Conservation (phyloP, 2,797 vertebrate species). For the Scomberomorus guttatus region DNA sequence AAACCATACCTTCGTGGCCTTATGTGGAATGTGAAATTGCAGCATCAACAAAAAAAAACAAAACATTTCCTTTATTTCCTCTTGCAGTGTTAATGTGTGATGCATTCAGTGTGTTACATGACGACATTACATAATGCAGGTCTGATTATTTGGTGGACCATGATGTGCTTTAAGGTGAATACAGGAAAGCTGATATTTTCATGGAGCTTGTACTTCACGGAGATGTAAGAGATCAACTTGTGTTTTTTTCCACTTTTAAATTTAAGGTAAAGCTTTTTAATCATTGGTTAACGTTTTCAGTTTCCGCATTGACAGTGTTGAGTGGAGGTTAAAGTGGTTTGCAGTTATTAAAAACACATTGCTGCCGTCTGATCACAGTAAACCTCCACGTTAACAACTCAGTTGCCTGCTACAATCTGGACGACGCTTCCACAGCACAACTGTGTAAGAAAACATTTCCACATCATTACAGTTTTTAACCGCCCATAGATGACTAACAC, state of each 20-base stretch:
- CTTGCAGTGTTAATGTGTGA: constrained; percentile 13
- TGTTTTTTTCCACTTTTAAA: not conserved
- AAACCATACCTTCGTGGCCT: constrained; percentile 9
- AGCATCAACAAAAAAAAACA: constrained; percentile 11
- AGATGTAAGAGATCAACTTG: too few relatives aligned
- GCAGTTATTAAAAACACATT: constrained; percentile 12
- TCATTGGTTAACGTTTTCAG: not conserved
- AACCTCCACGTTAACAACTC: constrained; percentile 10
- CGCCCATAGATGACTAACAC: constrained; percentile 75
- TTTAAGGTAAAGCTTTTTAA: not conserved
- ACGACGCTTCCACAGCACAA: not conserved
- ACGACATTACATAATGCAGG: not conserved
- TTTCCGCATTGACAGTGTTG: not conserved
- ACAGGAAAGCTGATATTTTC: not conserved
- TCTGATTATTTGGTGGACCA: not conserved
- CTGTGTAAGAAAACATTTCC: constrained; percentile 33
- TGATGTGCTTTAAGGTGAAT: constrained; percentile 7
- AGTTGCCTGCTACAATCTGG: not conserved
- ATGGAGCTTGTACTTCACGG: not conserved
- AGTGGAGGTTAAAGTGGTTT: not conserved
- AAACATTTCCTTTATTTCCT: not conserved
- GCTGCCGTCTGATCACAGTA: constrained; percentile 41
- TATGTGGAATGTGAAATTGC: constrained; percentile 56
- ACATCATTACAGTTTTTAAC: constrained; percentile 52
- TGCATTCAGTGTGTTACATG: constrained; percentile 14